Evolutionary conservation across 2,113 vertebrate genomes (phyloP).

Genomic region (Oreotrochilus melanogaster): DNA sequence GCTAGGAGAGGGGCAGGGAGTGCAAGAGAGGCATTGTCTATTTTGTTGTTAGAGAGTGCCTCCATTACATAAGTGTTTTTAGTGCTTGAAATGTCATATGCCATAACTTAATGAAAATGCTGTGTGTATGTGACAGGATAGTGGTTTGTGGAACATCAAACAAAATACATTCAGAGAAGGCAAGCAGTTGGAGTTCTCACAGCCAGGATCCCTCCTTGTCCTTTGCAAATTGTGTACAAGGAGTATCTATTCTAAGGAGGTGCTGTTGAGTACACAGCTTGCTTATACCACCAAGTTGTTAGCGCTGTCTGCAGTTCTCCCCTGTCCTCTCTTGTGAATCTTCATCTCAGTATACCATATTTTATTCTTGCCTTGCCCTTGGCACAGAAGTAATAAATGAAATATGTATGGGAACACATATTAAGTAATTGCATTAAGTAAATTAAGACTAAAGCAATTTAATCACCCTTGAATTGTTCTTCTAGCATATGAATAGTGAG

Average conservation of each 20-base stretch:
- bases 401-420: background rate
- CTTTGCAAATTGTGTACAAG: background rate
- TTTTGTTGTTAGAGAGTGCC: background rate
- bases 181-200: background rate
- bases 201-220: background rate
- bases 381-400: background rate
- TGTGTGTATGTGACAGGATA: background rate
- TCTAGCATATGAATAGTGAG: background rate
- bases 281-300: background rate
- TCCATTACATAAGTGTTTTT: background rate
- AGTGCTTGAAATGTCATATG: background rate
- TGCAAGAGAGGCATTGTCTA: background rate
- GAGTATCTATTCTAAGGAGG: constrained; percentile 2
- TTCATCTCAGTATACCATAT: background rate
- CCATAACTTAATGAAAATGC: background rate
- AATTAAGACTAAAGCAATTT: background rate
- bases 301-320: background rate
- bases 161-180: background rate
- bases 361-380: background rate
- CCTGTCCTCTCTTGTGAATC: background rate
- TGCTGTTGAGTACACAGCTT: background rate
- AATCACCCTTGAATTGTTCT: background rate
- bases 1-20: background rate
- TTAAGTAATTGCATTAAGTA: background rate
- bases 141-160: background rate